Evolutionary conservation across 2,113 vertebrate genomes (phyloP), one percentile per base, ranked within the genome.

Genomic region (Pseudorasbora parva): DNA sequence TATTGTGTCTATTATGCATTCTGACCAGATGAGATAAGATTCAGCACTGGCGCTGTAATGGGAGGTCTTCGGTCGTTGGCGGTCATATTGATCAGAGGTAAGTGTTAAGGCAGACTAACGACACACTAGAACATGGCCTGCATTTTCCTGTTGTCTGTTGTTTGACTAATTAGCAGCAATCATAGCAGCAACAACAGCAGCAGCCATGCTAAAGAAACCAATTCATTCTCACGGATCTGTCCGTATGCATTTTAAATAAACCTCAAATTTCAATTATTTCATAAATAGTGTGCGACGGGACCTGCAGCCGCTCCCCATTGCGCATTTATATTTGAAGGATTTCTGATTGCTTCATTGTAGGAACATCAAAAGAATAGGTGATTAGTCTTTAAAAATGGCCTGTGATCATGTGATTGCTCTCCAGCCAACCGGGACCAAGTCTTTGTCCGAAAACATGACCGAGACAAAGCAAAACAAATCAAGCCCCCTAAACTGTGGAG

Each of bases 21-120:
- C 12, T 37, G 77, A 85, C 27, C 57, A 25, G 33, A 68, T 4
- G 33, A 69, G 33, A 3, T 19, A 1, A 15, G 27, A 8, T 51
- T 51, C 15, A 51, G 72, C 72, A 51, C 47, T 30, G 19, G 72
- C 27, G 37, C 72, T 54, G 14, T 54, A 33, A 9, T 4, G 76
- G 30, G 78, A 45, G 23, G 77, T 86, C 76, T 68, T 68, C 33
- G 64, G 64, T 69, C 71, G 62, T 82, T 60, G 83, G 87, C 66
- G 87, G 80, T 87, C 49, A 21, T 72, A 17, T 27, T 92, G 91
- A 92, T 87, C 88, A 86, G 92, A 95, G 91, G 91, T 95, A 93
- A 95, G 93, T 93, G 92, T 95, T 95, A 95, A 96, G 95, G 95
- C 94, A 96, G 95, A 95, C 93, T 93, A 91, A 49, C 8, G 37